These are phyloP conservation scores for Cosmia trapezina DNA, from an alignment of 2,888 invertebrate genomes.

Conservation along the genomic window DNA sequence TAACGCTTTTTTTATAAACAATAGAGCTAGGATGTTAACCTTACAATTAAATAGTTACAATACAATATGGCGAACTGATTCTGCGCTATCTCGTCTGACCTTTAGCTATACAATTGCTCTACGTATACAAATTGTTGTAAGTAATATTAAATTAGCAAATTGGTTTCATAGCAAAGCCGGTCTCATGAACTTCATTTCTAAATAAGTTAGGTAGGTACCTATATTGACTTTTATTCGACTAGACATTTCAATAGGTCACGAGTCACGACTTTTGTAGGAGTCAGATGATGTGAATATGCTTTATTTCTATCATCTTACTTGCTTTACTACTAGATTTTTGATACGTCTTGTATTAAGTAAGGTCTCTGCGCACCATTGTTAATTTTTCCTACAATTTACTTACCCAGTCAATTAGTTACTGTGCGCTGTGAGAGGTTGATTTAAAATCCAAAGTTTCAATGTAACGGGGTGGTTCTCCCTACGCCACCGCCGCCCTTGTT, in stretches of 20 bases:
- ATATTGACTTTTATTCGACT: slow-evolving; percentile 12
- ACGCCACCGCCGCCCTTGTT: not conserved
- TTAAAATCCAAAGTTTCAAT: slow-evolving; percentile 6
- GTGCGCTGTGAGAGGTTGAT: slow-evolving; percentile 1
- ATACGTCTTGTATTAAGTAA: too few species aligned
- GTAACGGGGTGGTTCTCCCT: not conserved
- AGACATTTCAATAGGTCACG: slow-evolving; percentile 20
- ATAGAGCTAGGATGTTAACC: slow-evolving; percentile 36
- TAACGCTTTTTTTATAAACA: slow-evolving; percentile 9
- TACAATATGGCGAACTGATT: slow-evolving; percentile 50
- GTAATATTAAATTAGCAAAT: slow-evolving; percentile 21
- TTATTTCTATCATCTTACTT: not conserved
- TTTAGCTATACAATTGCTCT: slow-evolving; percentile 31
- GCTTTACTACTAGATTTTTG: not conserved
- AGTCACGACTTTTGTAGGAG: slow-evolving; percentile 7
- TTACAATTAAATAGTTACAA: too few species aligned
- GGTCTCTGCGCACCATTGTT: not conserved
- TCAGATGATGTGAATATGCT: not conserved
- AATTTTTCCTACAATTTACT: not conserved
- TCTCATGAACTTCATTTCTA: slow-evolving; percentile 16
- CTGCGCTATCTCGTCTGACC: slow-evolving; percentile 52
- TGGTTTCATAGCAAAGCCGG: slow-evolving; percentile 12
- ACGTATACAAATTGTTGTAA: slow-evolving; percentile 24
- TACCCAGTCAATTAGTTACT: not conserved
- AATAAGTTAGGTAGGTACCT: not conserved